Conservation (phyloP, 2,888 invertebrate species). For the Acleris emargana region DNA sequence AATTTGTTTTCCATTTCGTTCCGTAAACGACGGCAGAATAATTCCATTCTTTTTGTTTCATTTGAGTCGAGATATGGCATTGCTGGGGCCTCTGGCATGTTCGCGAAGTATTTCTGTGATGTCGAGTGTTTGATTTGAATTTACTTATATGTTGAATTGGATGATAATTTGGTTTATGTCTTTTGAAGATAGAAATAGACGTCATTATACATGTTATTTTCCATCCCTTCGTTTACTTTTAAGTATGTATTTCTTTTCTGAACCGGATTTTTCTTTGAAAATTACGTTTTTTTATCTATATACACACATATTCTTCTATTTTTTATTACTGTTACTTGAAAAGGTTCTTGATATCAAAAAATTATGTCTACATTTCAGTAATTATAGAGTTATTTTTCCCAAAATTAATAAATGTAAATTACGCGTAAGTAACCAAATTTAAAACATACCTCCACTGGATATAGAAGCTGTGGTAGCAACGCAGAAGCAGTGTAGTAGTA, state of each 20-base stretch:
- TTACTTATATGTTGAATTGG: background rate
- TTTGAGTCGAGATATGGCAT: slow-evolving; percentile 17
- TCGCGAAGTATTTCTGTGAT: slow-evolving; percentile 10
- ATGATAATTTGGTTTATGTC: too few species aligned
- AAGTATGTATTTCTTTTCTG: too few species aligned
- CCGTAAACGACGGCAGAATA: slow-evolving; percentile 18
- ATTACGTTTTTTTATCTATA: too few species aligned
- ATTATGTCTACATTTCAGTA: too few species aligned
- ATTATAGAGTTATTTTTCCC: too few species aligned
- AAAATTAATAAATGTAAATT: background rate
- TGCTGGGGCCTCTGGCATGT: slow-evolving; percentile 1
- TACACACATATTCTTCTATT: too few species aligned
- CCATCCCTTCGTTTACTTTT: too few species aligned
- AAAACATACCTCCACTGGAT: slow-evolving; percentile 66
- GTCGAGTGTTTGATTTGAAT: slow-evolving; percentile 11
- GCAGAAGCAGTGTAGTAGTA: slow-evolving; percentile 72
- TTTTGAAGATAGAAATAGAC: too few species aligned
- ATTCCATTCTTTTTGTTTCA: slow-evolving; percentile 31
- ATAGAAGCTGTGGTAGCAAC: slow-evolving; percentile 73
- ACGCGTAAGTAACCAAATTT: background rate
- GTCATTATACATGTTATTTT: too few species aligned
- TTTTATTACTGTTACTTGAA: too few species aligned
- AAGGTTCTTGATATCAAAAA: too few species aligned
- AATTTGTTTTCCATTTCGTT: slow-evolving; percentile 35
- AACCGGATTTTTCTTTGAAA: too few species aligned